Evolutionary conservation across 2,113 vertebrate species (phyloP).

Genomic region (Columba janthina): DNA sequence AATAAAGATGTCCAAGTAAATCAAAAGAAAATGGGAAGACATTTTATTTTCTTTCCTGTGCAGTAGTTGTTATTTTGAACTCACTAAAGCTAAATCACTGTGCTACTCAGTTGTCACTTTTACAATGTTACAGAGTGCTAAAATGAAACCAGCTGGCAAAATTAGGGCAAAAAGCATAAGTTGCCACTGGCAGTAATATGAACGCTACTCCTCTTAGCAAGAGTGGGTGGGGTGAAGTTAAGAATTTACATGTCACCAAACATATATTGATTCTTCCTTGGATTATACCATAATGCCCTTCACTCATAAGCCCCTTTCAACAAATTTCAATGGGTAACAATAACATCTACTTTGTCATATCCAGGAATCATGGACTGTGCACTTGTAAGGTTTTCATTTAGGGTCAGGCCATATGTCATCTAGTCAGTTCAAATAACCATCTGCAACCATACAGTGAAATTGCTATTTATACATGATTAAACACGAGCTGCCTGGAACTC

Average conservation of each 20-base stretch:
- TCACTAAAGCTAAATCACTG: neutral
- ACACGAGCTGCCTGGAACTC: conserved; percentile 48
- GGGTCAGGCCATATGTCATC: neutral
- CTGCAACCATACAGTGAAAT: conserved; percentile 61
- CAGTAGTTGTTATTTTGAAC: neutral
- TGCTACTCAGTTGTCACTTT: neutral
- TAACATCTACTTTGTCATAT: neutral
- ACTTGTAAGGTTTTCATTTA: conserved; percentile 38
- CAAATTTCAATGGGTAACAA: neutral
- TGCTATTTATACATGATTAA: conserved; percentile 59
- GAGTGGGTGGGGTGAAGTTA: neutral
- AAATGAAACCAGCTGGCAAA: neutral
- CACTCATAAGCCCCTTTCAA: neutral
- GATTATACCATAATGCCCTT: neutral
- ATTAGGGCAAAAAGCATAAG: neutral
- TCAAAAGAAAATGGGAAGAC: neutral
- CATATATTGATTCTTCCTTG: neutral
- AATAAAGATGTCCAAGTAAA: neutral
- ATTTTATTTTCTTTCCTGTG: neutral
- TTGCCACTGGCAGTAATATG: neutral
- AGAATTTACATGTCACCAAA: neutral
- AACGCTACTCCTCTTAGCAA: neutral
- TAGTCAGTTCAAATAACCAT: conserved; percentile 53
- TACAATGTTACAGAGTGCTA: neutral
- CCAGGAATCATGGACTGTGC: conserved; percentile 7